Conservation (phyloP, 2,113 vertebrate genomes). For the Callopanchax toddi region DNA sequence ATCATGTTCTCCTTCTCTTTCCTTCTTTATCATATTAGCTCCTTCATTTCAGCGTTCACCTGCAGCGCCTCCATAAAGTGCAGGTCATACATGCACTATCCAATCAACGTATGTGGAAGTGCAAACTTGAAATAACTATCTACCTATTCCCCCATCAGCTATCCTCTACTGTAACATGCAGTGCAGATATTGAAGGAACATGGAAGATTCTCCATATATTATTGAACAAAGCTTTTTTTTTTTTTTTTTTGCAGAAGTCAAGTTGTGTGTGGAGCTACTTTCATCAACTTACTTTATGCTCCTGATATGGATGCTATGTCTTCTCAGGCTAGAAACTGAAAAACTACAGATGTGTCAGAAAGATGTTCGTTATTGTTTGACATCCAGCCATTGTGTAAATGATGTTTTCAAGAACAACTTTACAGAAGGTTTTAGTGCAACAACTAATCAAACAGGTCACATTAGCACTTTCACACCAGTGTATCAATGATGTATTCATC, state of each 20-base stretch:
- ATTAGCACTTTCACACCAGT: background rate
- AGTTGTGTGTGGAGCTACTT: background rate
- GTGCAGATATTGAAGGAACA: constrained; percentile 42
- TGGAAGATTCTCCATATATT: constrained; percentile 50
- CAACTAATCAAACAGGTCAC: no score
- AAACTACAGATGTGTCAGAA: no score
- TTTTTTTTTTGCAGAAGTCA: constrained; percentile 4
- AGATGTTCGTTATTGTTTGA: no score
- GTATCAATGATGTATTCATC: background rate
- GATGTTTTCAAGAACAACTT: no score
- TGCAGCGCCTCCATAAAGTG: constrained; percentile 1
- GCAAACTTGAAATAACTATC: constrained; percentile 53
- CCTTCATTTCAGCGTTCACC: constrained; percentile 14
- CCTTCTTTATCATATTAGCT: constrained; percentile 6
- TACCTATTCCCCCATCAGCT: constrained; percentile 48
- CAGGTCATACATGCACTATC: constrained; percentile 3
- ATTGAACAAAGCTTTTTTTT: constrained; percentile 55
- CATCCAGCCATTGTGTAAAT: no score
- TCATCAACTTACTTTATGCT: background rate
- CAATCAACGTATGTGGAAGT: constrained; percentile 27
- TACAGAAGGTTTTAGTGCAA: no score
- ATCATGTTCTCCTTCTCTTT: constrained; percentile 13
- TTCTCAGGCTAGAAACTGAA: constrained; percentile 38
- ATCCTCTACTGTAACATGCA: constrained; percentile 57
- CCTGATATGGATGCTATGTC: constrained; percentile 23